These are phyloP conservation scores for Heterohyrax brucei DNA, from an alignment of 2,797 vertebrate species.

Conservation along the genomic window DNA sequence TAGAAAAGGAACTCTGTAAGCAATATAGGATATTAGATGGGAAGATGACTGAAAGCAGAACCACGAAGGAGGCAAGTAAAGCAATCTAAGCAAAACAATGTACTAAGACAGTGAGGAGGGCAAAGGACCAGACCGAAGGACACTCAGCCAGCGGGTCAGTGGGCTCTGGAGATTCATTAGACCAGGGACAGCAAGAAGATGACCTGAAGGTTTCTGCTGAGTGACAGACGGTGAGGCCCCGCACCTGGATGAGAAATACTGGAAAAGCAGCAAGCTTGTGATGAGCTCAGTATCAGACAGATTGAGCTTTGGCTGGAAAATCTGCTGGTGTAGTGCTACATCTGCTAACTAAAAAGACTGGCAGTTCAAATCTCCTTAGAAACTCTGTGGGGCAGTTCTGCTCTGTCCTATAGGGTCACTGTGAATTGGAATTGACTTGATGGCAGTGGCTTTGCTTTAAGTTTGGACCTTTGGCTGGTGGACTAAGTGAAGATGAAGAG, in stretches of 20 bases:
- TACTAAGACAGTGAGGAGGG: background rate
- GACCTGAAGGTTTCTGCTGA: background rate
- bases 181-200: background rate
- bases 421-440: too few relatives aligned
- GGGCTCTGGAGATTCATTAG: background rate
- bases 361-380: too few relatives aligned
- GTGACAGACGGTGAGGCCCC: background rate
- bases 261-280: background rate
- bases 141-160: background rate
- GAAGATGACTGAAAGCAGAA: background rate
- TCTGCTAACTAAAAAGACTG: too few relatives aligned
- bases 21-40: too few relatives aligned
- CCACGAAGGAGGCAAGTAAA: background rate
- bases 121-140: background rate
- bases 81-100: background rate
- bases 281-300: background rate
- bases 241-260: background rate
- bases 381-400: too few relatives aligned
- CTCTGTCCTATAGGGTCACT: too few relatives aligned
- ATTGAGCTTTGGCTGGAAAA: background rate
- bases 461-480: background rate
- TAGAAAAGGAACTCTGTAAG: background rate
- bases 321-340: too few relatives aligned
- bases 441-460: too few relatives aligned
- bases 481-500: constrained; percentile 3